Evolutionary conservation across 1,140 invertebrate species (phyloP).

Genomic region (Aphelenchoides avenae): DNA sequence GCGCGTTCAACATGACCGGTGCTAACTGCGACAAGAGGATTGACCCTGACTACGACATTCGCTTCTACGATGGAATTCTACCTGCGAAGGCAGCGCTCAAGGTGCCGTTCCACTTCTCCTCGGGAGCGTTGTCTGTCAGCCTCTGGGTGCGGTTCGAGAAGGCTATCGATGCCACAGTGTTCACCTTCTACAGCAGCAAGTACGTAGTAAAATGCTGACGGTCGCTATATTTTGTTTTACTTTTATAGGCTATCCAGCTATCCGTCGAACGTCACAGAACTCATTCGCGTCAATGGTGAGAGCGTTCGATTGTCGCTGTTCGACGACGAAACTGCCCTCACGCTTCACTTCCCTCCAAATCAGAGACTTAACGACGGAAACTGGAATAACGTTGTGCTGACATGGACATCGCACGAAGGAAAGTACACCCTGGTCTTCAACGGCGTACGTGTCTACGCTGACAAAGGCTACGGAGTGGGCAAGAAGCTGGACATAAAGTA

Average conservation of each 20-base stretch:
- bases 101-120: slow-evolving; percentile 76
- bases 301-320: slow-evolving; percentile 83
- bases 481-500: slow-evolving; percentile 77
- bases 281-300: slow-evolving; percentile 82
- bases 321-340: slow-evolving; percentile 73
- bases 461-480: slow-evolving; percentile 64
- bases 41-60: slow-evolving; percentile 88
- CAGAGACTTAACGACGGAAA: slow-evolving; percentile 82
- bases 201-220: no score
- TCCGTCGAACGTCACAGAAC: slow-evolving; percentile 71
- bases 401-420: slow-evolving; percentile 77
- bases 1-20: slow-evolving; percentile 90
- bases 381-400: slow-evolving; percentile 90
- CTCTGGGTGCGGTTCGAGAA: slow-evolving; percentile 89
- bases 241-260: slow-evolving; percentile 70
- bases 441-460: slow-evolving; percentile 49
- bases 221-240: slow-evolving; percentile 6
- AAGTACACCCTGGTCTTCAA: slow-evolving; percentile 63
- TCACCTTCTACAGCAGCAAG: slow-evolving; percentile 72
- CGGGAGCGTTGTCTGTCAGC: slow-evolving; percentile 77
- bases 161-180: slow-evolving; percentile 77
- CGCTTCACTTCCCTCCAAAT: slow-evolving; percentile 75
- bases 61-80: slow-evolving; percentile 76
- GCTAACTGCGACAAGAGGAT: slow-evolving; percentile 92
- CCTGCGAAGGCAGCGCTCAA: slow-evolving; percentile 81